Base-by-base conservation (phyloP, 2,888 invertebrate species). In the Catocala nupta region DNA sequence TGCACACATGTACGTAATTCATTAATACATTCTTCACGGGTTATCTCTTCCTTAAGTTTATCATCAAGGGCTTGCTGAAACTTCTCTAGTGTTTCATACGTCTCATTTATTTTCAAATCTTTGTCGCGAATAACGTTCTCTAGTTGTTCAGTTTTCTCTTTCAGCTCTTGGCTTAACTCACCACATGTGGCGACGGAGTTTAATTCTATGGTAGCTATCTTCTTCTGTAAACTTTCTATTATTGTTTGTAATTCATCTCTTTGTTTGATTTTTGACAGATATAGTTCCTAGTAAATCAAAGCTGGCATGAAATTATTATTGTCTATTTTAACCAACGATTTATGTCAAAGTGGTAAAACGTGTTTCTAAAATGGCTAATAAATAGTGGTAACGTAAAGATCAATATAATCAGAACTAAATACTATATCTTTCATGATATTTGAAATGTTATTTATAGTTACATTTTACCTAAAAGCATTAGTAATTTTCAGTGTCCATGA, bases 201-300 rank as follows among this genome's bases (percentile, higher is more conserved):
- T 10, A 74, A 77, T 80, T 91, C 86, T 2, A 81, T 67, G 44
- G 85, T 83, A 50, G 68, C 68, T 53, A 87, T 74, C 69, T 88
- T 88, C 58, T 80, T 77, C 80, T 88, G 81, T 50, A 89, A 77
- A 43, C 65, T 78, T 66, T 88, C 82, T 77, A 90, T 73, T 63
- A 91, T 85, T 55, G 73, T 73, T 83, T 86, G 77, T 71, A 91
- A 84, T 71, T 83, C 81, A 60, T 84, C 83, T 75, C 86, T 81
- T 59, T 54, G 71, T 71, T 81, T 75, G 72, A 39, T 39, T 0
- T 73, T 77, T 70, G 79, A 73, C 59, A 63, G 67, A 83, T 83
- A 73, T 78, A 83, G 59, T 80, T 88, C 91, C 92, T 92, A 89
- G 80, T 85, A 67, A 83, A 77, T 78, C 71, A 80, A 84, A 64